These are phyloP conservation scores for Rhagonycha lutea DNA, from an alignment of 2,888 invertebrate species.

Conservation along the genomic window DNA sequence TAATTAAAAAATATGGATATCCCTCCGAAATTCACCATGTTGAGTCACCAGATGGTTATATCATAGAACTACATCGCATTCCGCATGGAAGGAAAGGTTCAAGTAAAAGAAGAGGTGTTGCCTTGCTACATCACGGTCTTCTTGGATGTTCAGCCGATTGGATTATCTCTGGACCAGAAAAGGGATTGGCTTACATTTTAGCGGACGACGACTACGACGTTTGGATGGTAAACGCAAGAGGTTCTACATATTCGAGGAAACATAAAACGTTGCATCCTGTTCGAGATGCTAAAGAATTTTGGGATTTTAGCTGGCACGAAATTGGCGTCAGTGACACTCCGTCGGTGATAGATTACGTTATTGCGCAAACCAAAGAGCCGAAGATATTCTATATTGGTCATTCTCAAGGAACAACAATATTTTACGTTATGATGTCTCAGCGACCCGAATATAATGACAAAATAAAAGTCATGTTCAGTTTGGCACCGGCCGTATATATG, in stretches of 20 bases:
- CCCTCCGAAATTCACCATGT: constrained; percentile 47
- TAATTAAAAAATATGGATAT: constrained; percentile 46
- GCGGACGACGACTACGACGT: constrained; percentile 55
- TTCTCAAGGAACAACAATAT: constrained; percentile 12
- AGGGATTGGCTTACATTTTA: constrained; percentile 58
- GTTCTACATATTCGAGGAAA: constrained; percentile 61
- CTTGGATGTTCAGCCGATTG: constrained; percentile 57
- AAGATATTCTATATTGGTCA: constrained; percentile 21
- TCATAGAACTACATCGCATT: constrained; percentile 55
- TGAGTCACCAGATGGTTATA: constrained; percentile 57
- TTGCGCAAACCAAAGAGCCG: constrained; percentile 38
- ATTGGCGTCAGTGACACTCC: constrained; percentile 78
- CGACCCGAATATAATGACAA: constrained; percentile 9
- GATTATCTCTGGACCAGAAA: constrained; percentile 56
- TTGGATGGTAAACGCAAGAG: constrained; percentile 66
- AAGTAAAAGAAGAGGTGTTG: constrained; percentile 52
- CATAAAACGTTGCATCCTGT: constrained; percentile 50
- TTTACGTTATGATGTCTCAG: constrained; percentile 2
- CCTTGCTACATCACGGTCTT: constrained; percentile 58
- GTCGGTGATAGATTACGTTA: constrained; percentile 73
- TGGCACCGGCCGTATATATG: constrained; percentile 67
- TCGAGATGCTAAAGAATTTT: constrained; percentile 27
- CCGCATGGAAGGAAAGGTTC: constrained; percentile 41
- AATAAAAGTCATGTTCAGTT: constrained; percentile 67
- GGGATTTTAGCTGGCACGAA: constrained; percentile 71